Evolutionary conservation across 1,140 invertebrate genomes (phyloP), one percentile per base, ranked within the genome.

Genomic region (Drosophila mauritiana): DNA sequence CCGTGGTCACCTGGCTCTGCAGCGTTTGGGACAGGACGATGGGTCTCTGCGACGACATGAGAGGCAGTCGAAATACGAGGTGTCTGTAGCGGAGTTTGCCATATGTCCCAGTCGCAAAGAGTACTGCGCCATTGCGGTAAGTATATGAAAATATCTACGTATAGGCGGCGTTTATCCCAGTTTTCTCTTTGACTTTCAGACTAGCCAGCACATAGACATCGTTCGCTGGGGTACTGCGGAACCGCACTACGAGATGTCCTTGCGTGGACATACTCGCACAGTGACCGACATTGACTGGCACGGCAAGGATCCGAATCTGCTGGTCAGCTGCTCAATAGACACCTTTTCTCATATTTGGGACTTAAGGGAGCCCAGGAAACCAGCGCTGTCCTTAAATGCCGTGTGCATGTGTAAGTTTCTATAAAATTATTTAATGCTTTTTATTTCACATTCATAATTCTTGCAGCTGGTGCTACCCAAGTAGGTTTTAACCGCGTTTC

Each of bases 261-360:
- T 99, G 42, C 95, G 96, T 58, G 96, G 96, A 12, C 98, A 99
- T 85, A 97, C 97, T 0, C 93, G 98, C 77, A 96, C 97, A 8
- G 96, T 99, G 10, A 98, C 96, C 85, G 98, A 98, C 91, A 94
- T 99, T 48, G 97, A 98, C 92, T 99, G 98, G 97, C 97, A 98
- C 88, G 94, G 95, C 63, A 96, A 96, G 92, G 96, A 98, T 91
- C 95, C 97, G n/a, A 96, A 98, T 91, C 92, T 98, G 13, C 93
- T 99, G 67, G 97, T 97, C 11, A 97, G 97, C 36, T 98, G 97
- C 89, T 98, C 98, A 22, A 97, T 98, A 39, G 98, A 99, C 91
- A 97, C 97, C 45, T 98, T 96, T 86, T 97, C 98, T 55, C 96
- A 98, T 92, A 94, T 99, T 43, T 99, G 98, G 98, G 98, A 99